Conservation (phyloP, 2,888 invertebrate genomes). For the Acanthosoma haemorrhoidale region DNA sequence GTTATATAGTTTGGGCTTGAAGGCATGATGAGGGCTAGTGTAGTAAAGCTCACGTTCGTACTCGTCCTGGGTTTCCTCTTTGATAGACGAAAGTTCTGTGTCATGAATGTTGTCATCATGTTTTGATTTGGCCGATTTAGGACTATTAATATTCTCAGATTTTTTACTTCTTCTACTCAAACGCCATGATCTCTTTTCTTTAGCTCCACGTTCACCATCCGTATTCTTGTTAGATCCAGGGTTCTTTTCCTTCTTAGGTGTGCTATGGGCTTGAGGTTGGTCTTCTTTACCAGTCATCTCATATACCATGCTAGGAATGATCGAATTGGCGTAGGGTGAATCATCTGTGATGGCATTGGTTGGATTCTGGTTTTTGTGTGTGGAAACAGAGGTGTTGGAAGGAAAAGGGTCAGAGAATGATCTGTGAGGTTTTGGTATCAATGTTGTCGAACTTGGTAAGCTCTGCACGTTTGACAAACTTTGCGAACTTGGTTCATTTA, state of each 20-base stretch:
- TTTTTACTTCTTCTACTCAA: not conserved
- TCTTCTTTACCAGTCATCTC: not conserved
- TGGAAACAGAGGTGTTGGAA: not conserved
- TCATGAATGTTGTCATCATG: too few species aligned
- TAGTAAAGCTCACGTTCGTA: not conserved
- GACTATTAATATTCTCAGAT: too few species aligned
- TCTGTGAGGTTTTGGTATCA: not conserved
- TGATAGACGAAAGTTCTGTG: not conserved
- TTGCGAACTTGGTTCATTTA: too few species aligned
- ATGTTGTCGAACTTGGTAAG: not conserved
- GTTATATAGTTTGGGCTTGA: conserved; percentile 28
- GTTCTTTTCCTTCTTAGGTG: not conserved
- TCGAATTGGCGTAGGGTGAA: too few species aligned
- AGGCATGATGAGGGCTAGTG: not conserved
- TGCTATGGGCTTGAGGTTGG: not conserved
- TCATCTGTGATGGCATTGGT: not conserved
- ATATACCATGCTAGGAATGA: not conserved
- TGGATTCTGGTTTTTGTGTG: not conserved
- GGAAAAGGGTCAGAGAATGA: not conserved
- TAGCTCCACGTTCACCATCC: not conserved
- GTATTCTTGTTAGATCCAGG: too few species aligned
- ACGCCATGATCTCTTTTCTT: not conserved
- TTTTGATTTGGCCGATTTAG: not conserved
- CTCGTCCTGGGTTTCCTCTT: not conserved
- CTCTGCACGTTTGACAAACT: too few species aligned